Evolutionary conservation across 2,797 vertebrate genomes (phyloP), one percentile per base, ranked within the genome.

Genomic region (Hydrocynus forskahlii): DNA sequence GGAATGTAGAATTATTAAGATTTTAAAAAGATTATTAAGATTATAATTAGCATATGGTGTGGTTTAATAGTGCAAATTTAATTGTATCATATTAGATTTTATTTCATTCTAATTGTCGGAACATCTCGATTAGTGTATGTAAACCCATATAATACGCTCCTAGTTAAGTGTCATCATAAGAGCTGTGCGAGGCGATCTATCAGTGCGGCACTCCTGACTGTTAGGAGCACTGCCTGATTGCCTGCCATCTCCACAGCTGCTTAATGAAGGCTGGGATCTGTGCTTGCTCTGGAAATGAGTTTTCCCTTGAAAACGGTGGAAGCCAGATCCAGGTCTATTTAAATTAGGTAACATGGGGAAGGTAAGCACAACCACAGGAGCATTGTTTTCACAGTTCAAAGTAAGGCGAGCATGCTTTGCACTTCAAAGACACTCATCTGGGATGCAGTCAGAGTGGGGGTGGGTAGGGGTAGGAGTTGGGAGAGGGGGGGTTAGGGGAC

Each of bases 401-500:
- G 95, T 95, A 94, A 95, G 93, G 94, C 94, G 92, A 94, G 91
- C 93, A 88, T 95, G 93, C 94, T 96, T 96, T 95, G 93, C 95
- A 96, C 94, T 95, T 96, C 96, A 96, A 96, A 96, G 95, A 91
- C 91, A 88, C 93, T 94, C 95, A 95, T 95, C 95, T 94, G 95
- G 94, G 95, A 95, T 91, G 92, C 93, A 94, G 91, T 83, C 64
- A 84, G 87, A 90, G 89, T 91, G 91, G 92, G 93, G 92, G 92
- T 89, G 92, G 90, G 84, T 84, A 91, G 90, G 78, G 92, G 90
- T 82, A 88, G 86, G 76, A 80, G 81, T 25, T 50, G 69, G 59
- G n/a, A n/a, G n/a, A n/a, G 80, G 76, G 54, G 76, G 81, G 85
- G 88, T 90, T 92, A 91, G 91, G 94, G 94, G 93, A 93, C 95